Evolutionary conservation across 2,888 invertebrate genomes (phyloP).

Genomic region (Tetrapedia diversipes): DNA sequence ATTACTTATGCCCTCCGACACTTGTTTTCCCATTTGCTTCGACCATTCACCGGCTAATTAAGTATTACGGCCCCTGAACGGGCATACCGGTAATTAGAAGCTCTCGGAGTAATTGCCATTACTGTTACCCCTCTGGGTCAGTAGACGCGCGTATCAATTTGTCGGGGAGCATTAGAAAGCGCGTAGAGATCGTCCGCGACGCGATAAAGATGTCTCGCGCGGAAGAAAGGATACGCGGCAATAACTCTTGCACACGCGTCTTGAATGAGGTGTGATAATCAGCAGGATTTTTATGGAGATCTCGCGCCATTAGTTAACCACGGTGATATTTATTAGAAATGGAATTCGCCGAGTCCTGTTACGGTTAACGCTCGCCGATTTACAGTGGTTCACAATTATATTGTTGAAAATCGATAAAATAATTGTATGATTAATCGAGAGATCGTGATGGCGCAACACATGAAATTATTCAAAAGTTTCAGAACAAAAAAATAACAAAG

Average conservation of each 20-base stretch:
- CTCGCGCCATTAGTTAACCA: neutral
- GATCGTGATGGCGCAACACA: too few species aligned
- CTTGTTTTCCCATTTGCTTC: conserved; percentile 14
- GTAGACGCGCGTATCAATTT: conserved; percentile 18
- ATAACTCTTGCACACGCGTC: neutral
- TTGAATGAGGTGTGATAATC: neutral
- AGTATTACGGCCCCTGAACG: neutral
- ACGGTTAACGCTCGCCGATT: too few species aligned
- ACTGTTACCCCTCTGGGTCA: neutral
- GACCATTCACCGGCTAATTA: conserved; percentile 20
- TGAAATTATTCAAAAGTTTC: too few species aligned
- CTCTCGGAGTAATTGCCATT: conserved; percentile 20
- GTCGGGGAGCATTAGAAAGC: conserved; percentile 1
- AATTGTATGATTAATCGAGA: too few species aligned
- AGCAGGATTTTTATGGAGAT: neutral
- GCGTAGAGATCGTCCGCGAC: neutral
- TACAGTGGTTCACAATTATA: too few species aligned
- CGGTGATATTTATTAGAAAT: too few species aligned
- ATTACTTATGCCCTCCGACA: neutral
- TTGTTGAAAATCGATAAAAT: too few species aligned
- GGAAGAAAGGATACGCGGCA: neutral
- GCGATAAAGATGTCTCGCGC: neutral
- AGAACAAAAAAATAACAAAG: too few species aligned
- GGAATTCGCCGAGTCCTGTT: too few species aligned
- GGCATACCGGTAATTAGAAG: conserved; percentile 35